Evolutionary conservation across 2,888 invertebrate species (phyloP).

Genomic region (Alitta virens): DNA sequence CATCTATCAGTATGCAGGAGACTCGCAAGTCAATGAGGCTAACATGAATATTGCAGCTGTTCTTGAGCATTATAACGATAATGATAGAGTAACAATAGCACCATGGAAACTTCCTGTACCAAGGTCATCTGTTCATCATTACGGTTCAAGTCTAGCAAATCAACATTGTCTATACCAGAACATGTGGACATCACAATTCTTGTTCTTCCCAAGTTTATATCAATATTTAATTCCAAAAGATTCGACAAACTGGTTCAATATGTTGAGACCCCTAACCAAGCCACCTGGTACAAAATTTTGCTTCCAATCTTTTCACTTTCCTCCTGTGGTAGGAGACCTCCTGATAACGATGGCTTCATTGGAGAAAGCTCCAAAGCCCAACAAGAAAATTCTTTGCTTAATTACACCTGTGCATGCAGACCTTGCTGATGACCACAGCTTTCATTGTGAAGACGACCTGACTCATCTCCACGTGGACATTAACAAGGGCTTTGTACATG

Average conservation of each 20-base stretch:
- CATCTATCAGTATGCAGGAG: background rate
- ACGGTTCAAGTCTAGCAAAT: background rate
- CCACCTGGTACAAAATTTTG: background rate
- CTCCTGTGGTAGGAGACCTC: background rate
- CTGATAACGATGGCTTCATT: background rate
- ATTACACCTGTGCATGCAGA: no score
- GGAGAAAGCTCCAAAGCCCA: no score
- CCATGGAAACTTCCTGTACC: background rate
- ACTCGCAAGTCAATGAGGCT: background rate
- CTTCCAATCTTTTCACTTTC: background rate
- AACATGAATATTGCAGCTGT: background rate
- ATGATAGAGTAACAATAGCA: background rate
- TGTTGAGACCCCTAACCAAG: background rate
- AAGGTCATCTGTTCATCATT: background rate
- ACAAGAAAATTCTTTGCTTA: no score
- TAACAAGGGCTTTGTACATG: no score
- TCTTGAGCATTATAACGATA: background rate
- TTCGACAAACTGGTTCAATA: background rate
- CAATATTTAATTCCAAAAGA: background rate
- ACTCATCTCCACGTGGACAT: no score
- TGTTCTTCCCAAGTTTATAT: background rate
- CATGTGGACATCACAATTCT: background rate
- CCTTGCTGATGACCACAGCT: no score
- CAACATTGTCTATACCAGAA: constrained; percentile 2
- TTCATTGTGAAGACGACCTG: no score